Evolutionary conservation across 2,113 vertebrate species (phyloP), one percentile per base, ranked within the genome.

Genomic region (Platichthys stellatus): DNA sequence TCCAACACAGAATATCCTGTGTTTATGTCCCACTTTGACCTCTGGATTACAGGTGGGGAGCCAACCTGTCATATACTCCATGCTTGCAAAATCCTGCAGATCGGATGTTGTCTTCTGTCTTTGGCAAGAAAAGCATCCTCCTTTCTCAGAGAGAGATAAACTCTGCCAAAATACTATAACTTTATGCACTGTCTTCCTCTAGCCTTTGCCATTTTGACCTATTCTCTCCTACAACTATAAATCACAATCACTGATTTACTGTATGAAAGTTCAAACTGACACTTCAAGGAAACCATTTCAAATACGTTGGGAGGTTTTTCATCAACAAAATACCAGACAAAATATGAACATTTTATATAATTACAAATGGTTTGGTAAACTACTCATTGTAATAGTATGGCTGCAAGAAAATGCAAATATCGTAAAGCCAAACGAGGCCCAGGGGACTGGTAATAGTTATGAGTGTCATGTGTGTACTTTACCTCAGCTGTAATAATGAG

Each of bases 51-150:
- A 72, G 59, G 70, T 64, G 40, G 38, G 23, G 20, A 57, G 53
- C 26, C 71, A 71, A 38, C 11, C 31, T 72, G 54, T 72, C 65
- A 56, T n/a, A 18, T 4, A 35, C 26, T 20, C 38, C 53, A 64
- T 38, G 13, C 45, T 24, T 28, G 53, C 10, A 57, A 71, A 31
- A 57, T 70, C 49, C 54, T 69, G 14, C 38, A 51, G 47, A 71
- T 65, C 38, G 67, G 59, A 73, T 82, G 69, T 57, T 74, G 54
- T 35, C 24, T 77, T 81, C 74, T 8, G 80, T 76, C 53, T 80
- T 43, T 64, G 38, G 43, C 66, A 64, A 49, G 20, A 24, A 23
- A 58, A 15, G 61, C 23, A 15, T 20, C 31, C 26, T 49, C 58
- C 70, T 54, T 40, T 15, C 35, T 64, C 28, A 69, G 45, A 84